phyloP scores from a whole-genome alignment of 2,888 invertebrate genomes.

The Clusia tigrina region DNA sequence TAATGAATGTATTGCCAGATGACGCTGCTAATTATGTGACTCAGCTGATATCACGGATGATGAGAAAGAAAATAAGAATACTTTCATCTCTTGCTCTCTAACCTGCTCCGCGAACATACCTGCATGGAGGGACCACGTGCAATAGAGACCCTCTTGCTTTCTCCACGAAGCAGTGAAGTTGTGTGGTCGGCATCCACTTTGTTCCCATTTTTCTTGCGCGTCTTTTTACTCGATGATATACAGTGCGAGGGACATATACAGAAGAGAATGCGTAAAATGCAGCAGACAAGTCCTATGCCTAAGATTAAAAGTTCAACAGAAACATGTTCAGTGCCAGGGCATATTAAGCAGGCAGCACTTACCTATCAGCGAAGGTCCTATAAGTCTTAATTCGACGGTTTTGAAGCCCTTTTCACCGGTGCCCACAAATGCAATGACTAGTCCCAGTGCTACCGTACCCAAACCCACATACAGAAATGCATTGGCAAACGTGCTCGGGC shows the following conservation, averaged over 20 bases:
- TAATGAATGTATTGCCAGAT: no score
- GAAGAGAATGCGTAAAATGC: conserved; percentile 82
- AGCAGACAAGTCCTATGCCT: conserved; percentile 81
- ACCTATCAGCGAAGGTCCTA: conserved; percentile 82
- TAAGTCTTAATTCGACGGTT: conserved; percentile 83
- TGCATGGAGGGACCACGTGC: conserved; percentile 59
- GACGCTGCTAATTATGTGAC: no score
- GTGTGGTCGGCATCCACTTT: conserved; percentile 65
- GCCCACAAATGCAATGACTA: conserved; percentile 88
- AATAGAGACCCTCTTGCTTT: conserved; percentile 63
- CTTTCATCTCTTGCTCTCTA: no score
- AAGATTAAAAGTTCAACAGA: conserved; percentile 29
- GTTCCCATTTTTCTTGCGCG: conserved; percentile 67
- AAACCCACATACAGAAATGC: conserved; percentile 86
- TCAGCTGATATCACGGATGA: no score
- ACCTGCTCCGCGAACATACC: conserved; percentile 45
- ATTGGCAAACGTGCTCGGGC: conserved; percentile 83
- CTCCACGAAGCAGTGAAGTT: conserved; percentile 63
- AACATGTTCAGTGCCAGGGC: conserved; percentile 19
- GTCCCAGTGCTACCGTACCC: conserved; percentile 82
- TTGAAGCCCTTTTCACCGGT: conserved; percentile 90
- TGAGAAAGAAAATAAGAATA: no score
- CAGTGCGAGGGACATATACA: conserved; percentile 85
- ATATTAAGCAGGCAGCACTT: conserved; percentile 33
- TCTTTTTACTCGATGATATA: conserved; percentile 73